Base-by-base conservation (phyloP, 2,113 vertebrate genomes). In the Cheilinus undulatus region DNA sequence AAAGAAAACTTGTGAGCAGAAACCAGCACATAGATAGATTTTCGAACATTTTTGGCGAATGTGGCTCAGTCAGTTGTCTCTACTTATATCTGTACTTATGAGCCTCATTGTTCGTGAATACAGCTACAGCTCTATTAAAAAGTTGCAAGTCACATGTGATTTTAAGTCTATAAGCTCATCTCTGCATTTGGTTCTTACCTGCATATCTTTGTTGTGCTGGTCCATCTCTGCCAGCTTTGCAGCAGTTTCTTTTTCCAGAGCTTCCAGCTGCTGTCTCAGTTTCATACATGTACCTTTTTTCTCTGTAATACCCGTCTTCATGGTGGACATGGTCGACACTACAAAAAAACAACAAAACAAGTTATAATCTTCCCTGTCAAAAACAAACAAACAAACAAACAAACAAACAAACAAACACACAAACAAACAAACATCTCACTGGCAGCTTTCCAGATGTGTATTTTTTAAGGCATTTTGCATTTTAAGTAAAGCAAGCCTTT, bases 171-270 rank as follows among this genome's bases (percentile, higher is more conserved):
- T 69, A 8, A 52, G 13, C 2, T 22, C 17, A 52, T 26, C 7
- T 5, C 8, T 20, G 2, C 13, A 7, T 20, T 36, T 7, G 0
- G 24, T 32, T 48, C 63, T 50, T 92, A 98, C 97, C 96, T 97
- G 95, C 65, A 98, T 92, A 43, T 96, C 94, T 83, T 78, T 94
- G 82, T 96, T 97, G 86, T 96, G 97, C 28, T 79, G 88, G 87
- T 97, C 95, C 95, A 99, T 97, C 92, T 97, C 96, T 14, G 91
- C 86, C 46, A 99, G 92, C 80, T 97, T 98, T 48, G 93, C 91
- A 78, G 96, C 91, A 1, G 96, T 98, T 84, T 97, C 97, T 64
- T 93, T 96, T 89, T 98, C 96, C 71, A 99, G 88, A 65, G 92
- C 84, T 62, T 96, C 93, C 45, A 98, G 85, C 32, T 97, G 95